Evolutionary conservation across 1,140 invertebrate species (phyloP).

Genomic region (Telenomus remus): DNA sequence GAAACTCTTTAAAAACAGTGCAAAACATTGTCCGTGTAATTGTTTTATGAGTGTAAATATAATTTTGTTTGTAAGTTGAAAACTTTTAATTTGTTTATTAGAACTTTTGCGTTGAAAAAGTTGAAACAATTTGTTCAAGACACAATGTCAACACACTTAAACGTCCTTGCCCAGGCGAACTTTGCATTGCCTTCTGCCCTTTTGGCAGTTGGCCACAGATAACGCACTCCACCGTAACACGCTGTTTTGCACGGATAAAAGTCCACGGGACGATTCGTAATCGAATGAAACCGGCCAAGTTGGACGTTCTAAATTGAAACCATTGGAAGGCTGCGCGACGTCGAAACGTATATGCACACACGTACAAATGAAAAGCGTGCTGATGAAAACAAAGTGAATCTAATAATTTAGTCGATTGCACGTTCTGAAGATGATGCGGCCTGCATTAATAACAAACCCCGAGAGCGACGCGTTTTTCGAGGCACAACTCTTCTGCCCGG

Average conservation of each 20-base stretch:
- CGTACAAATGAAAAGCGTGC: background rate
- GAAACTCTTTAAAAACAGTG: too few relatives aligned
- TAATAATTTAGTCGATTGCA: constrained; percentile 22
- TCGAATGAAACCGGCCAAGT: too few relatives aligned
- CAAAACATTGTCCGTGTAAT: too few relatives aligned
- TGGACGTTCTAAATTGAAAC: too few relatives aligned
- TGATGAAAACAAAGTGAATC: constrained; percentile 14
- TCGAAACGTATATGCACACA: too few relatives aligned
- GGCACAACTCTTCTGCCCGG: too few relatives aligned
- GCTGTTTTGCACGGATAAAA: constrained; percentile 35
- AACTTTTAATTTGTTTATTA: too few relatives aligned
- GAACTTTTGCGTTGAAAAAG: background rate
- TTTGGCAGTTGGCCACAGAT: constrained; percentile 46
- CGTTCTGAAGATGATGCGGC: constrained; percentile 11
- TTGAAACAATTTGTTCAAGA: background rate
- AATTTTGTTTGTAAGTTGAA: too few relatives aligned
- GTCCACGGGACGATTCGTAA: constrained; percentile 28
- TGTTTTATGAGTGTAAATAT: too few relatives aligned
- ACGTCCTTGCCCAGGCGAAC: constrained; percentile 40
- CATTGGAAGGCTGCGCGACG: too few relatives aligned
- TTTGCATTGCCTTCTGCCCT: constrained; percentile 44
- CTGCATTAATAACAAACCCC: too few relatives aligned
- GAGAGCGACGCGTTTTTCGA: too few relatives aligned
- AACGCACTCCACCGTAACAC: constrained; percentile 39
- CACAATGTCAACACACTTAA: constrained; percentile 50